Evolutionary conservation across 2,797 vertebrate species (phyloP).

Genomic region (Amniataba percoides): DNA sequence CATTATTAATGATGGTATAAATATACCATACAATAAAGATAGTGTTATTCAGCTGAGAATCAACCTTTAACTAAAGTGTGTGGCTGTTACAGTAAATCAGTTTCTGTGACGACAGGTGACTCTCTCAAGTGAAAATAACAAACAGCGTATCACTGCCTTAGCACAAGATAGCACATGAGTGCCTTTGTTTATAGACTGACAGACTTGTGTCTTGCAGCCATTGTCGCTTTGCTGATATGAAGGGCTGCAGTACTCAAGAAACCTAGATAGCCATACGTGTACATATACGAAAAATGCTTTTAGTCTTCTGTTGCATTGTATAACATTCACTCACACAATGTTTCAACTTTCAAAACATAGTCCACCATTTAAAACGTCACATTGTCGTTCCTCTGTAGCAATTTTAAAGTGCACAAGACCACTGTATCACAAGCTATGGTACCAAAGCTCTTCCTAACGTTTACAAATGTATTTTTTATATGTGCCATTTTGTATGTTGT

Average conservation of each 20-base stretch:
- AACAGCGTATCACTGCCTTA: constrained; percentile 82
- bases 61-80: constrained; percentile 18
- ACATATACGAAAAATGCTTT: constrained; percentile 30
- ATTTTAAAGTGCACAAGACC: constrained; percentile 76
- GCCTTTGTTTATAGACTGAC: constrained; percentile 60
- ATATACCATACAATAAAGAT: constrained; percentile 39
- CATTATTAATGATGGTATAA: constrained; percentile 39
- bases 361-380: constrained; percentile 50
- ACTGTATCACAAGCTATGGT: constrained; percentile 83
- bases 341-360: constrained; percentile 32
- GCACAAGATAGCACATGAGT: constrained; percentile 66
- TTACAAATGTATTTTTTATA: constrained; percentile 88
- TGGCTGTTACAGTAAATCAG: constrained; percentile 29
- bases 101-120: constrained; percentile 53
- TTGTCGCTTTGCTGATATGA: constrained; percentile 37
- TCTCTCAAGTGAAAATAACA: constrained; percentile 48
- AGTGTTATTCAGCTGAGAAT: constrained; percentile 5
- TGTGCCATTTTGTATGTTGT: constrained; percentile 82
- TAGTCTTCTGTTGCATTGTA: constrained; percentile 41
- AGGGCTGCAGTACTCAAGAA: constrained; percentile 47
- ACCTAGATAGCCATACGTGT: constrained; percentile 37
- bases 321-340: constrained; percentile 53
- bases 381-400: constrained; percentile 48
- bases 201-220: constrained; percentile 57
- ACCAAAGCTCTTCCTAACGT: constrained; percentile 88